Evolutionary conservation across 2,113 vertebrate species (phyloP).

Genomic region (Corythornis cristatus): DNA sequence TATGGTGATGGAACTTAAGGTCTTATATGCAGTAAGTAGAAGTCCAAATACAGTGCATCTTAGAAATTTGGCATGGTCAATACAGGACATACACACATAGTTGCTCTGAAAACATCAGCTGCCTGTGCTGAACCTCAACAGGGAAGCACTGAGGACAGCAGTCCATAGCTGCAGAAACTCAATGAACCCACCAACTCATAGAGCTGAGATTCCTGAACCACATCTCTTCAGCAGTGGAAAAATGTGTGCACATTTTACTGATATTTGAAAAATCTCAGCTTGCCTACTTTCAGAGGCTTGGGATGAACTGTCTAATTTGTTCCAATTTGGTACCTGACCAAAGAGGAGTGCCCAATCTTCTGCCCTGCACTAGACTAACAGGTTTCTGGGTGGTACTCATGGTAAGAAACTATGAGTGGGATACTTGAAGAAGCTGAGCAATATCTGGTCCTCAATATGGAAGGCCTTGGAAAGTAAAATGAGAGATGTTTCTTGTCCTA

Average conservation of each 20-base stretch:
- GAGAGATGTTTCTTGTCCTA: not conserved
- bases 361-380: not conserved
- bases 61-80: not conserved
- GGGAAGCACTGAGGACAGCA: not conserved
- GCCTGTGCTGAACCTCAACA: fast-evolving
- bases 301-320: not conserved
- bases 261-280: not conserved
- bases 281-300: not conserved
- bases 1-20: not conserved
- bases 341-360: not conserved
- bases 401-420: not conserved
- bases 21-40: not conserved
- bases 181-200: not conserved
- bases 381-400: not conserved
- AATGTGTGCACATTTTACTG: not conserved
- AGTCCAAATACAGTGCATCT: fast-evolving
- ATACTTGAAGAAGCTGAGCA: not conserved
- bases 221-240: not conserved
- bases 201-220: not conserved
- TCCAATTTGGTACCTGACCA: not conserved
- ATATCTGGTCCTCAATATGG: not conserved
- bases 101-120: not conserved
- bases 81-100: fast-evolving
- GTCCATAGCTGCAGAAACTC: not conserved
- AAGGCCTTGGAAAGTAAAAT: not conserved